These are phyloP conservation scores for Astropecten irregularis DNA, from an alignment of 53 echinoderm and acorn worm genomes.

Conservation along the genomic window DNA sequence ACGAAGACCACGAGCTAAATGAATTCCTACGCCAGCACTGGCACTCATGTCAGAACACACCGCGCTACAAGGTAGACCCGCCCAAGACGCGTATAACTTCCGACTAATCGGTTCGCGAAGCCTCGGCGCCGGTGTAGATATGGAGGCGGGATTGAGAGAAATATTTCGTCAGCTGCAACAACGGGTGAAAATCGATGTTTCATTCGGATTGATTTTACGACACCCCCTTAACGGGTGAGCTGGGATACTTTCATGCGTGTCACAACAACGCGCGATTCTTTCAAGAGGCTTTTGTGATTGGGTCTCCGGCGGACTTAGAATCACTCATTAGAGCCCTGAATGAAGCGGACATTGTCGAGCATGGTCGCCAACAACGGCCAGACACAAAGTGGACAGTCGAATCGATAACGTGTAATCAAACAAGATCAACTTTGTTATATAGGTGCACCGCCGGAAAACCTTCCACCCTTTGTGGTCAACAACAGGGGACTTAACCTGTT, in stretches of 20 bases:
- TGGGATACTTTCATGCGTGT: conserved; percentile 44
- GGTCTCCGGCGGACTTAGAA: too few species aligned
- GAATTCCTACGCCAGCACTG: not conserved
- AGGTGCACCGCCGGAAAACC: too few species aligned
- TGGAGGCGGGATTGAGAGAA: not conserved
- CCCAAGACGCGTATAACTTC: conserved; percentile 21
- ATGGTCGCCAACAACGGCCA: too few species aligned
- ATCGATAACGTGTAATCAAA: too few species aligned
- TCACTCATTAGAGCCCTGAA: too few species aligned
- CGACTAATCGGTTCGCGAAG: conserved; percentile 7
- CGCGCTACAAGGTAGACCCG: not conserved
- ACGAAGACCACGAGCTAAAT: not conserved
- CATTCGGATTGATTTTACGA: conserved; percentile 51
- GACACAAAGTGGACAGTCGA: too few species aligned
- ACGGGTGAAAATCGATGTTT: conserved; percentile 35
- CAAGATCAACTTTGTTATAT: too few species aligned
- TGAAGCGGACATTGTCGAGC: too few species aligned
- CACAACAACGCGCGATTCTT: conserved; percentile 40
- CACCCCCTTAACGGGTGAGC: conserved; percentile 50
- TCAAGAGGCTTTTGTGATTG: not conserved
- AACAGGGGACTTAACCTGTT: too few species aligned
- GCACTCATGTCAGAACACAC: too few species aligned
- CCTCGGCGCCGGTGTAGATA: not conserved
- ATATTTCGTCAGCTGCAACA: not conserved
- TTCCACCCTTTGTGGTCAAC: too few species aligned